Evolutionary conservation across 2,113 vertebrate species (phyloP).

Genomic region (Haliaeetus leucogaster): DNA sequence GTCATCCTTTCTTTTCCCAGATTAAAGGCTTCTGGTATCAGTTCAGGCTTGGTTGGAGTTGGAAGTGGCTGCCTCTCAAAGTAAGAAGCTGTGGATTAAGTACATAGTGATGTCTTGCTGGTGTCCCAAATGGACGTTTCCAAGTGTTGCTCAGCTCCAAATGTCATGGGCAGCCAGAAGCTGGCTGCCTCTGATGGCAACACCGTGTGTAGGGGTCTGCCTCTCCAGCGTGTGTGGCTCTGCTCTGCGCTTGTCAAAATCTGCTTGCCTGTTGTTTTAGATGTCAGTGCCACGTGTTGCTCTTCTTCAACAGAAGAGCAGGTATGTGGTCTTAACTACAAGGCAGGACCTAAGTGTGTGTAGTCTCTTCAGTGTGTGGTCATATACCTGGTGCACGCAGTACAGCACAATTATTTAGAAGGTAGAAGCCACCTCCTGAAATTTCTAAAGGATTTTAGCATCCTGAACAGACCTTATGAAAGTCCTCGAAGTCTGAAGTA

Average conservation of each 20-base stretch:
- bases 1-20: background rate
- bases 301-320: background rate
- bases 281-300: background rate
- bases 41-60: background rate
- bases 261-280: background rate
- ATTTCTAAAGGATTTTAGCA: background rate
- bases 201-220: background rate
- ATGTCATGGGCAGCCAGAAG: background rate
- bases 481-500: background rate
- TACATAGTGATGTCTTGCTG: background rate
- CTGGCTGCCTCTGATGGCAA: background rate
- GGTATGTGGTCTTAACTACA: background rate
- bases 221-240: fast-evolving
- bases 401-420: background rate
- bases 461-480: background rate
- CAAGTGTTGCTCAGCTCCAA: background rate
- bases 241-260: background rate
- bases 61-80: background rate
- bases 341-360: background rate
- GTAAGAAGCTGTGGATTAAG: background rate
- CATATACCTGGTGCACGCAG: background rate
- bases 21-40: background rate
- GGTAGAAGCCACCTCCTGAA: background rate
- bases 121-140: background rate
- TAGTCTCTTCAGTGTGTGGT: background rate